Percentiles rank a stretch among this genome's conserved stretches.
These are phyloP conservation scores for Rana temporaria DNA, from an alignment of 2,113 vertebrate species.

Conservation along the genomic window DNA sequence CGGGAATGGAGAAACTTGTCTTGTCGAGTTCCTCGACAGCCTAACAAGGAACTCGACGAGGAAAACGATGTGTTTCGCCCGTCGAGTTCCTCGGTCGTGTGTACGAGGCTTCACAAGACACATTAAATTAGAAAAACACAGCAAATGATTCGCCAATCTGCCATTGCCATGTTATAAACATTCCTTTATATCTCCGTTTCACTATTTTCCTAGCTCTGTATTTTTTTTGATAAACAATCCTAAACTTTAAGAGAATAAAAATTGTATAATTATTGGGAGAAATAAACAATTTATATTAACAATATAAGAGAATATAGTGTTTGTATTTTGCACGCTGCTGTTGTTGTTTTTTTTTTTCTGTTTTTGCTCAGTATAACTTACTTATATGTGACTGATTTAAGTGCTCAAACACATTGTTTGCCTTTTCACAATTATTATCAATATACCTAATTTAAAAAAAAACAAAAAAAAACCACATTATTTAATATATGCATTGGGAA, in stretches of 20 bases:
- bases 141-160: too few species aligned
- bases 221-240: neutral
- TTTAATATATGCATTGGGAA: constrained; percentile 46
- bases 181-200: too few species aligned
- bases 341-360: neutral
- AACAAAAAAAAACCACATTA: constrained; percentile 22
- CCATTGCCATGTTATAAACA: too few species aligned
- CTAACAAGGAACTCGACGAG: too few species aligned
- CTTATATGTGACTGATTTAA: constrained; percentile 36
- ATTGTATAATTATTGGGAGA: neutral
- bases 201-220: too few species aligned
- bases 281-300: neutral
- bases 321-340: constrained; percentile 19
- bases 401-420: constrained; percentile 13
- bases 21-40: too few species aligned
- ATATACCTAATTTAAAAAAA: constrained; percentile 52
- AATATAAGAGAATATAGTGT: neutral
- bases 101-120: too few species aligned
- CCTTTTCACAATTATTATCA: constrained; percentile 54
- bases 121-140: too few species aligned
- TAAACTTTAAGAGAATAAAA: neutral
- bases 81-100: too few species aligned
- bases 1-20: too few species aligned
- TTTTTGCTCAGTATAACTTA: constrained; percentile 2
- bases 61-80: too few species aligned